Percentiles rank a stretch among this genome's conserved stretches.
Conservation (phyloP, 1,140 invertebrate genomes). For the Coptotermes formosanus region DNA sequence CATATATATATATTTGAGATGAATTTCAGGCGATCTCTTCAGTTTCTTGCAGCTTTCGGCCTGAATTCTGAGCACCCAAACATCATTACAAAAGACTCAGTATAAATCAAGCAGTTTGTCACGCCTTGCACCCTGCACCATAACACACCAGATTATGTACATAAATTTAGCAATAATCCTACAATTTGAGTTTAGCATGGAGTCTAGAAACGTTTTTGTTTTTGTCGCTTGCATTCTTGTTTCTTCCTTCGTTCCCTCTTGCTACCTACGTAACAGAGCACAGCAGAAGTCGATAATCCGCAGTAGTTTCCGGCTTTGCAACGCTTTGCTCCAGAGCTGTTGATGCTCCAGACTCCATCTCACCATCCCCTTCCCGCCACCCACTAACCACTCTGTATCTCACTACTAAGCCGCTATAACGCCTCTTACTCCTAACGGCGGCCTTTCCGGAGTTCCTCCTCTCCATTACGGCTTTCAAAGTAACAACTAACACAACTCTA, state of each 20-base stretch:
- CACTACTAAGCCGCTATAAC: background rate
- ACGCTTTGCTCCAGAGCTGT: background rate
- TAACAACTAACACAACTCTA: background rate
- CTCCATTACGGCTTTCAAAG: background rate
- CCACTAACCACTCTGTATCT: background rate
- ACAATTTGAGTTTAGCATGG: background rate
- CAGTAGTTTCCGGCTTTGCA: constrained; percentile 7
- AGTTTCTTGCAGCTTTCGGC: no score
- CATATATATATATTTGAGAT: no score
- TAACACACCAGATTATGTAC: background rate
- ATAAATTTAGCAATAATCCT: constrained; percentile 17
- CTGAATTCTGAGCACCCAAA: background rate
- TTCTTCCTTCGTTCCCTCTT: background rate
- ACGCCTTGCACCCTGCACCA: background rate
- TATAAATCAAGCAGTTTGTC: constrained; percentile 5
- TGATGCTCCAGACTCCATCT: constrained; percentile 8
- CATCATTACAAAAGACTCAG: background rate
- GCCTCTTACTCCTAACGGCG: background rate
- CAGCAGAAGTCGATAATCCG: constrained; percentile 14
- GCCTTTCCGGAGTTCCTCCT: background rate
- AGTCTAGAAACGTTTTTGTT: background rate
- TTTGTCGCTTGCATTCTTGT: background rate
- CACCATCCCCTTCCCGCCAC: background rate
- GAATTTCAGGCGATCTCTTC: no score
- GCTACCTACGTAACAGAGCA: background rate